Conservation (phyloP, 2,797 vertebrate species). For the Chaetophractus vellerosus region DNA sequence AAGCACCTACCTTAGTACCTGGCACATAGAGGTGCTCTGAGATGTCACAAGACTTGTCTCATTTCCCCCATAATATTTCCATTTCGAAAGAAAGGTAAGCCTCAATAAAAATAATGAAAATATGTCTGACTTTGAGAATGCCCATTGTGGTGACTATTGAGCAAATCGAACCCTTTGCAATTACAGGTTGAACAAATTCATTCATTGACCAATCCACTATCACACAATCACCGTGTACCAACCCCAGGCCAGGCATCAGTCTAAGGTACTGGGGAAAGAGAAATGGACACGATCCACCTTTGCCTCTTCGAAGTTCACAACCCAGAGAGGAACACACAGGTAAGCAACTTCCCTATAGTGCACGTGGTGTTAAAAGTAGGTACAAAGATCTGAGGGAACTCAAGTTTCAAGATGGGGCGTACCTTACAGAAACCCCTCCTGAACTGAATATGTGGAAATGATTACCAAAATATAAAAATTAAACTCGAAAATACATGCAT, state of each 20-base stretch:
- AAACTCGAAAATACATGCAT: background rate
- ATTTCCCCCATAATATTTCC: background rate
- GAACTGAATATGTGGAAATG: background rate
- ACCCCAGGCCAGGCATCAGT: background rate
- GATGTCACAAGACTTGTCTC: background rate
- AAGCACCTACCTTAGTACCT: background rate
- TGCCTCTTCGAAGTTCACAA: background rate
- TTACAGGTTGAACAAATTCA: constrained; percentile 31
- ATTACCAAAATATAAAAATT: background rate
- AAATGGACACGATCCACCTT: background rate
- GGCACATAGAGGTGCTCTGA: rapidly evolving
- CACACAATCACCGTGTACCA: background rate
- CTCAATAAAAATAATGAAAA: constrained; percentile 4
- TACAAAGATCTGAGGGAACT: background rate
- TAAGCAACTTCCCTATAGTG: background rate
- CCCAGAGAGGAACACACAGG: background rate
- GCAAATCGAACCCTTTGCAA: constrained; percentile 54
- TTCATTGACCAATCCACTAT: constrained; percentile 24
- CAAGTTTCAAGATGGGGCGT: background rate
- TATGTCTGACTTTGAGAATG: background rate
- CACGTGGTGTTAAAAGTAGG: background rate
- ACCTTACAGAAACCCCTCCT: background rate
- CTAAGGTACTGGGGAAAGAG: background rate
- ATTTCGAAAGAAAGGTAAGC: background rate
- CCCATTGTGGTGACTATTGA: background rate